These are phyloP conservation scores for Oryzias javanicus DNA, from an alignment of 2,113 vertebrate genomes.

Conservation along the genomic window DNA sequence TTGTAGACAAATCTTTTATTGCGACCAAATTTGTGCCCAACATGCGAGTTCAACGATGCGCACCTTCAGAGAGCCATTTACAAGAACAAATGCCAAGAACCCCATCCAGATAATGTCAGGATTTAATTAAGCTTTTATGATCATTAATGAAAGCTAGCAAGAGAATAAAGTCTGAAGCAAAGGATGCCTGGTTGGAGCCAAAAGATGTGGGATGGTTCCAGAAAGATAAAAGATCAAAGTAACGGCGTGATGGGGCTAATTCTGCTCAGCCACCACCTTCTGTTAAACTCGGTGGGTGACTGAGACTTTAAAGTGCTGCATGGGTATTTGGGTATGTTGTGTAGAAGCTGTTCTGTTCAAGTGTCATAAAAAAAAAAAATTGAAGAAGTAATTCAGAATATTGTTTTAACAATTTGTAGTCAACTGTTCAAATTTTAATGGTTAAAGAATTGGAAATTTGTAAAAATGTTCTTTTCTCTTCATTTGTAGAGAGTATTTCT, in stretches of 20 bases:
- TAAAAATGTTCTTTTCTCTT: too few species aligned
- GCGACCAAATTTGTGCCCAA: not conserved
- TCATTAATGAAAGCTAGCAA: slow-evolving; percentile 58
- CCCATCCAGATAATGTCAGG: slow-evolving; percentile 60
- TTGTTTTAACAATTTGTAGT: too few species aligned
- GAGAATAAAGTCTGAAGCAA: slow-evolving; percentile 54
- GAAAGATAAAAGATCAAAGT: slow-evolving; percentile 18
- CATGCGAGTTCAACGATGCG: not conserved
- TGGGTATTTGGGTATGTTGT: not conserved
- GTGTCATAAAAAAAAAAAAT: too few species aligned
- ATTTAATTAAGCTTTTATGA: slow-evolving; percentile 60
- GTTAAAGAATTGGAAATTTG: too few species aligned
- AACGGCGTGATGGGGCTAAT: slow-evolving; percentile 16
- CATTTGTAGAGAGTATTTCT: too few species aligned
- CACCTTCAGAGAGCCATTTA: not conserved
- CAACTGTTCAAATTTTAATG: too few species aligned
- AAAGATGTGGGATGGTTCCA: slow-evolving; percentile 37
- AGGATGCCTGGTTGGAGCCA: slow-evolving; percentile 20
- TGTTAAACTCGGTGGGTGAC: slow-evolving; percentile 29
- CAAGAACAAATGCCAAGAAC: slow-evolving; percentile 23
- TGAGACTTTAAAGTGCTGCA: slow-evolving; percentile 28
- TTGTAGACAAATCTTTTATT: not conserved
- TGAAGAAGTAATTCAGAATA: too few species aligned
- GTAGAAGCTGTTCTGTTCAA: slow-evolving; percentile 10
- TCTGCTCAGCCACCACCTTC: slow-evolving; percentile 40